Conservation (phyloP, 1,140 invertebrate genomes). For the Sinella curviseta region DNA sequence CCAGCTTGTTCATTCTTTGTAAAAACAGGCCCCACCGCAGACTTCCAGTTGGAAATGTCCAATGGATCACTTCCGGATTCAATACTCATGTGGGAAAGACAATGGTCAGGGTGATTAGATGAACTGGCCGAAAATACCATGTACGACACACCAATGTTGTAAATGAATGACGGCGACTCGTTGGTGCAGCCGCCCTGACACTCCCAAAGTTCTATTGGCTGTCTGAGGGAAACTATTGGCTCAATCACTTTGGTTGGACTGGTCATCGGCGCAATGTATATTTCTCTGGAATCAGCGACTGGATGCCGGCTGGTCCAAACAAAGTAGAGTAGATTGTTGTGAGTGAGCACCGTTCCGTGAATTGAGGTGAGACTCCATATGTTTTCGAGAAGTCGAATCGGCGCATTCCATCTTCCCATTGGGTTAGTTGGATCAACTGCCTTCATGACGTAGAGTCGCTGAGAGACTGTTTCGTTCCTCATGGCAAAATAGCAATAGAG, state of each 20-base stretch:
- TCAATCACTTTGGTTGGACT: constrained; percentile 24
- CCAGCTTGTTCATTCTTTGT: constrained; percentile 22
- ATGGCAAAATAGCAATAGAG: constrained; percentile 44
- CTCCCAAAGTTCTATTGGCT: constrained; percentile 37
- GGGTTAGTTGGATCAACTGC: constrained; percentile 35
- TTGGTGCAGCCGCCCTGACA: constrained; percentile 10
- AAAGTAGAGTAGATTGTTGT: neutral
- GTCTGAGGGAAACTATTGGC: constrained; percentile 23
- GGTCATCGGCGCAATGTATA: constrained; percentile 39
- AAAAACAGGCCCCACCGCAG: neutral
- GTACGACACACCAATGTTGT: constrained; percentile 20
- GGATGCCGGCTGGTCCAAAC: neutral
- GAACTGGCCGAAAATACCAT: neutral
- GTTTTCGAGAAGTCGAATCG: no score
- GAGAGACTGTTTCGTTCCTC: constrained; percentile 25
- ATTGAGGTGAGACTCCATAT: no score
- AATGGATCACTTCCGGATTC: constrained; percentile 9
- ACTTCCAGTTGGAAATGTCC: constrained; percentile 3
- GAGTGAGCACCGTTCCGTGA: constrained; percentile 30
- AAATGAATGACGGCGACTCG: constrained; percentile 24
- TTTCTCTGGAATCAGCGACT: constrained; percentile 13
- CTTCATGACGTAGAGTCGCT: constrained; percentile 39
- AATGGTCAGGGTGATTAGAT: constrained; percentile 27
- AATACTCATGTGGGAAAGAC: constrained; percentile 21
- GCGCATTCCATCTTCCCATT: constrained; percentile 36